Base-by-base conservation (phyloP, 2,113 vertebrate genomes). In the Noctilio leporinus region DNA sequence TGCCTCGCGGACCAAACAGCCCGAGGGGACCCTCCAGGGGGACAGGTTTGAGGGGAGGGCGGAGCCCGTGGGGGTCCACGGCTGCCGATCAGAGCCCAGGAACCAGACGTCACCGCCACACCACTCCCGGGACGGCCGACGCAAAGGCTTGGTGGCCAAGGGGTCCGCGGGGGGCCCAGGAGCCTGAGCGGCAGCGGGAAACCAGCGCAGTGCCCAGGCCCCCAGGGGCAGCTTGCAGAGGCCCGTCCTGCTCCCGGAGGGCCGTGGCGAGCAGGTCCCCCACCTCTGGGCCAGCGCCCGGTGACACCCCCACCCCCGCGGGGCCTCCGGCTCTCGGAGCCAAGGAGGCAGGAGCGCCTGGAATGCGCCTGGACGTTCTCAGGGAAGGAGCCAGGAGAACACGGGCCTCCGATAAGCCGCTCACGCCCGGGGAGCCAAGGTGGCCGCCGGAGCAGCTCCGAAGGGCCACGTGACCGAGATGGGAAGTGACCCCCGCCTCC, bases 321-420 rank as follows among this genome's bases (percentile, higher is more conserved):
- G 26, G 7, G 30, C 38, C 86, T 72, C 69, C 67, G 17, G 84
- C 82, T 93, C 93, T 96, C 87, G 3, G 85, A 62, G 20, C 62
- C 85, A 95, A 97, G 96, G 94, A 97, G 89, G 24, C 16, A 11
- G 15, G 22, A 49, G 57, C 33, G 30, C 85, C 75, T 89, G 83
- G 87, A 96, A 97, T 93, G 94, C 10, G 93, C 84, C 95, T 96
- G 97, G 93, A 51, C 78, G 93, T 92, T 77, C 95, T 97, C 96
- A 95, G 75, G 83, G 65, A 92, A 78, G 82, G 10, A 96, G 86
- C 64, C 26, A 55, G 10, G 92, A 85, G 85, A 92, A 88, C 43
- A 75, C 43, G 69, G 82, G 82, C 53, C 87, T 43, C 4, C 10
- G 94, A 96, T 89, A 97, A 96, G 89, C 65, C n/a, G 33, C 20